phyloP scores from a whole-genome alignment of 2,888 invertebrate species.

The Cheilosia scutellata region DNA sequence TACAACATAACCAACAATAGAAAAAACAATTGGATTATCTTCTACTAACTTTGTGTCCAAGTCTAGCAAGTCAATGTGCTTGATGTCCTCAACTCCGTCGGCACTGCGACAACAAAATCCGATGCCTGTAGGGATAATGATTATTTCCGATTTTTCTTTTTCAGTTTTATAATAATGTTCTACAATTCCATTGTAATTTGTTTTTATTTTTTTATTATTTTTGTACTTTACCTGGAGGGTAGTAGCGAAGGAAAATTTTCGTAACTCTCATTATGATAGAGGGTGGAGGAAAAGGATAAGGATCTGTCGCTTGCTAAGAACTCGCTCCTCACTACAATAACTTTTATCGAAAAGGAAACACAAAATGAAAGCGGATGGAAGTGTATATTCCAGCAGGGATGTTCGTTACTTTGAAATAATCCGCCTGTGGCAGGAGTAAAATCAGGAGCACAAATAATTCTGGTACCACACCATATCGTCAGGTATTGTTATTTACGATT shows the following conservation, averaged over 20 bases:
- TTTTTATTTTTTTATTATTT: not conserved
- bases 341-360: conserved; percentile 22
- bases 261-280: conserved; percentile 86
- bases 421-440: conserved; percentile 46
- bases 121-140: conserved; percentile 83
- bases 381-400: conserved; percentile 35
- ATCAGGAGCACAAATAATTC: conserved; percentile 30
- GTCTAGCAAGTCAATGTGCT: conserved; percentile 87
- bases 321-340: conserved; percentile 27
- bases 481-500: conserved; percentile 46
- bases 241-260: conserved; percentile 89
- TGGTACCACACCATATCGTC: conserved; percentile 15
- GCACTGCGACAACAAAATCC: conserved; percentile 87
- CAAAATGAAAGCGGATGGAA: conserved; percentile 23
- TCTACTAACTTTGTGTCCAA: conserved; percentile 86
- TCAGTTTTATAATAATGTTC: conserved; percentile 26
- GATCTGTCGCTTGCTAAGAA: conserved; percentile 63
- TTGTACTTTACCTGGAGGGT: conserved; percentile 87
- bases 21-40: conserved; percentile 18
- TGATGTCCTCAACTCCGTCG: conserved; percentile 86
- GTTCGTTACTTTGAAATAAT: conserved; percentile 45
- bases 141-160: conserved; percentile 30
- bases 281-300: not conserved
- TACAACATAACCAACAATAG: conserved; percentile 56
- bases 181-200: not conserved